Base-by-base conservation (phyloP, 2,888 invertebrate species). In the Nezara viridula region DNA sequence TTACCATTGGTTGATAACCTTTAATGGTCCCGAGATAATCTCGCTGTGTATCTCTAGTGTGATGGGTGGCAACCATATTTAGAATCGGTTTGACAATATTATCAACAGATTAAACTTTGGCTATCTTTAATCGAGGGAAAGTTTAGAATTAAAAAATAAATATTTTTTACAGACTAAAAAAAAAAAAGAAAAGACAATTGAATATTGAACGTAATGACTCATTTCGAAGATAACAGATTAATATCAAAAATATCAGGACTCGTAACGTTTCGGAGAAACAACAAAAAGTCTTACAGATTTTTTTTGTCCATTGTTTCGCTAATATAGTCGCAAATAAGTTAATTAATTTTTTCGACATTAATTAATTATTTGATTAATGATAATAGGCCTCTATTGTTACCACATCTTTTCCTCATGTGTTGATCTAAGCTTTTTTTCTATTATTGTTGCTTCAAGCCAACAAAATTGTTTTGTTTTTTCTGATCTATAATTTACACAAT, bases 1-100 rank as follows among this genome's bases (percentile, higher is more conserved):
- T 81, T 81, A 81, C 81, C n/a, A 81, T 81, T 81, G 81, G 44
- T 21, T 37, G 81, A 81, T 81, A 81, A 47, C 81, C 81, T 81
- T 81, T 81, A 81, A 81, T 81, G 40, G 44, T 0, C 12, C 9
- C 4, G 12, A 44, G 14, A 81, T 81, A 12, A 81, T 81, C 81
- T 44, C 44, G 19, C 6, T 37, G 32, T 73, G 27, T n/a, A 81
- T 81, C 81, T 44, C 16, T 37, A 27, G 19, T 73, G 32, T 73
- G 32, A 14, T 73, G 66, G 66, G 32, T 73, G 32, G 66, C 37
- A 19, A 6, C 66, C 66, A 73, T 73, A 27, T 73, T 37, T 21
- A 21, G 37, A 73, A 73, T 37, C 19, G 9, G 37, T 19, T 73
- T 73, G 21, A 73, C 66, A 73, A 73, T 73, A 73, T 73, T 73